phyloP scores from a whole-genome alignment of 2,888 invertebrate species.

The Caenorhabditis doughertyi region DNA sequence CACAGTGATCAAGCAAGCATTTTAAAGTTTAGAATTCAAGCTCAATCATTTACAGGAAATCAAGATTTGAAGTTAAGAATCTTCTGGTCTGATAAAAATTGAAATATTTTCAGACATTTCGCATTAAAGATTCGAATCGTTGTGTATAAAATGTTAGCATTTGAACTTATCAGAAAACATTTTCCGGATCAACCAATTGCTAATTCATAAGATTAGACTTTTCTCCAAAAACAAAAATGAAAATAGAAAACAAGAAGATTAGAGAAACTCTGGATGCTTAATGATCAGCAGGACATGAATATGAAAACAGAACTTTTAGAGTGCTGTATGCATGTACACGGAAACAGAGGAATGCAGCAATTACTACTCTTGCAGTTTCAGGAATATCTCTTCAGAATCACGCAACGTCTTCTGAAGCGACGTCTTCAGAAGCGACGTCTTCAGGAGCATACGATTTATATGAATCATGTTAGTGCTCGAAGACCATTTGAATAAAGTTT shows the following conservation, averaged over 20 bases:
- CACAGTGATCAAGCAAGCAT: too few relatives aligned
- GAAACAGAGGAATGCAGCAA: constrained; percentile 3
- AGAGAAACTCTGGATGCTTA: constrained; percentile 4
- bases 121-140: too few relatives aligned
- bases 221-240: background rate
- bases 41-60: too few relatives aligned
- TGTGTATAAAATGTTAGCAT: too few relatives aligned
- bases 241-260: constrained; percentile 16
- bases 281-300: background rate
- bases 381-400: constrained; percentile 2
- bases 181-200: background rate
- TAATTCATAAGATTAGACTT: background rate
- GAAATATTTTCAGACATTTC: too few relatives aligned
- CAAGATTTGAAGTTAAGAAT: too few relatives aligned
- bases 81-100: too few relatives aligned
- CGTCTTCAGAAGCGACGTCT: background rate
- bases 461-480: background rate
- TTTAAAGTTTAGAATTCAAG: too few relatives aligned
- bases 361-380: background rate
- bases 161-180: too few relatives aligned
- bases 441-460: too few relatives aligned
- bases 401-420: background rate
- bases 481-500: background rate
- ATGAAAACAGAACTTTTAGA: constrained; percentile 18
- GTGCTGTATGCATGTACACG: constrained; percentile 4